These are phyloP conservation scores for Notarius lentiginosus DNA, from an alignment of 2,113 vertebrate genomes.

Conservation along the genomic window DNA sequence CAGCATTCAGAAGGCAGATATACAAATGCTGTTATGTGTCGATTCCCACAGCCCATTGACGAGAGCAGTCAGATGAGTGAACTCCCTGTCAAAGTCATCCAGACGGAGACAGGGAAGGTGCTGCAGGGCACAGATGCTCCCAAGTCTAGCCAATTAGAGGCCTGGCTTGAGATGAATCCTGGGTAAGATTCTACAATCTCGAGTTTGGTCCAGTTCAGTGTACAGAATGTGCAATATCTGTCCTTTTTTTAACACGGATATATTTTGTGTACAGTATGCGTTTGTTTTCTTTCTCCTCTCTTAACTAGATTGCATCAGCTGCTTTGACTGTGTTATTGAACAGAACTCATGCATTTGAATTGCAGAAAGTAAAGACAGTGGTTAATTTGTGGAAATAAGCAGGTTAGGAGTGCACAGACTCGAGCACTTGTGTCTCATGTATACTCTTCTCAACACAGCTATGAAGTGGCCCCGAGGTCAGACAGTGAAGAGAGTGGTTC, in stretches of 20 bases:
- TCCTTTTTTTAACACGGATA: too few relatives aligned
- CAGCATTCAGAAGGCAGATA: neutral
- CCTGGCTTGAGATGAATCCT: constrained; percentile 98
- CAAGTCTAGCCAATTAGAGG: constrained; percentile 96
- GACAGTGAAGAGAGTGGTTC: constrained; percentile 96
- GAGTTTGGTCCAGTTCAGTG: neutral
- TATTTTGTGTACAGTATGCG: neutral
- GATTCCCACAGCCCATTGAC: constrained; percentile 82
- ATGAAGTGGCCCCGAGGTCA: constrained; percentile 95
- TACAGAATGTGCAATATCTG: neutral
- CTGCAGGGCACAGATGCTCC: constrained; percentile 94
- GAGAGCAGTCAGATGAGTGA: constrained; percentile 99
- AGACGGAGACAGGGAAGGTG: constrained; percentile 95
- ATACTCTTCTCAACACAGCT: constrained; percentile 70
- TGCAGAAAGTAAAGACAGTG: neutral
- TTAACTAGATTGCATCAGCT: neutral
- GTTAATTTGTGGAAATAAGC: neutral
- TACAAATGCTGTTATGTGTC: constrained; percentile 27
- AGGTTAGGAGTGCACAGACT: neutral
- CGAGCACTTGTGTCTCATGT: constrained; percentile 18
- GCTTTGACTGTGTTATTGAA: neutral
- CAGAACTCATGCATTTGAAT: neutral
- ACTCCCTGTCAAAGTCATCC: constrained; percentile 96
- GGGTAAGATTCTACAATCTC: constrained; percentile 73
- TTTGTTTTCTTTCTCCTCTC: neutral